A percentile compares a stretch with the other conserved stretches of the same genome.
Evolutionary conservation across 2,888 invertebrate genomes (phyloP).

Genomic region (Augiades crinisus): DNA sequence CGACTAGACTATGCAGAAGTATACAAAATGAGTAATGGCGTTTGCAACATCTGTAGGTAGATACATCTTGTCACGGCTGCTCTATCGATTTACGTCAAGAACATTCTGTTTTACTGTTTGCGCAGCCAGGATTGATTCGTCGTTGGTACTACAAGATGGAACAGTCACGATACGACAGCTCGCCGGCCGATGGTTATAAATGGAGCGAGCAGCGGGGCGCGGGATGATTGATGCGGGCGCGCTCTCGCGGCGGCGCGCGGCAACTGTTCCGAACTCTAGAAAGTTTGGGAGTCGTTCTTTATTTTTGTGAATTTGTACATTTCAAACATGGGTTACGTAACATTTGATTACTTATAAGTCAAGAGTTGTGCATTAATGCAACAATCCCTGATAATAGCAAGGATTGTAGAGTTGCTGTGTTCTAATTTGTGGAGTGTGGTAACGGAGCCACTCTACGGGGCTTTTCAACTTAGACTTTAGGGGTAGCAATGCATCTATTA

Average conservation of each 20-base stretch:
- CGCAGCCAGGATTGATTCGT: slow-evolving; percentile 16
- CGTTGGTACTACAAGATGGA: slow-evolving; percentile 9
- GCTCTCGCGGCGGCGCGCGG: background rate
- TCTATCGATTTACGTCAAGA: slow-evolving; percentile 17
- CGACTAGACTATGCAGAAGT: background rate
- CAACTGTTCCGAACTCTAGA: slow-evolving; percentile 9
- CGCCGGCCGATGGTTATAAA: background rate
- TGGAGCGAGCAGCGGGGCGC: slow-evolving; percentile 13
- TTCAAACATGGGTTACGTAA: too few species aligned
- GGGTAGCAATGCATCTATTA: too few species aligned
- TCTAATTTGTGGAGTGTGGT: too few species aligned
- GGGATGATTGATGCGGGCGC: slow-evolving; percentile 17
- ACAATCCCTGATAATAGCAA: too few species aligned
- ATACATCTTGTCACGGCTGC: slow-evolving; percentile 1
- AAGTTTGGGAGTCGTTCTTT: slow-evolving; percentile 10
- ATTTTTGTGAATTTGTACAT: too few species aligned
- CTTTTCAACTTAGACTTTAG: too few species aligned
- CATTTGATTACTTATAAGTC: too few species aligned
- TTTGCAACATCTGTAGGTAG: slow-evolving; percentile 3
- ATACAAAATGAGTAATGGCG: background rate
- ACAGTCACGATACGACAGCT: slow-evolving; percentile 9
- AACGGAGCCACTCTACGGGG: too few species aligned
- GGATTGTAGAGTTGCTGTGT: too few species aligned
- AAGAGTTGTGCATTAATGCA: too few species aligned
- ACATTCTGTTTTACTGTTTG: background rate